Conservation (phyloP, 1,140 invertebrate genomes). For the Danaus plexippus region DNA sequence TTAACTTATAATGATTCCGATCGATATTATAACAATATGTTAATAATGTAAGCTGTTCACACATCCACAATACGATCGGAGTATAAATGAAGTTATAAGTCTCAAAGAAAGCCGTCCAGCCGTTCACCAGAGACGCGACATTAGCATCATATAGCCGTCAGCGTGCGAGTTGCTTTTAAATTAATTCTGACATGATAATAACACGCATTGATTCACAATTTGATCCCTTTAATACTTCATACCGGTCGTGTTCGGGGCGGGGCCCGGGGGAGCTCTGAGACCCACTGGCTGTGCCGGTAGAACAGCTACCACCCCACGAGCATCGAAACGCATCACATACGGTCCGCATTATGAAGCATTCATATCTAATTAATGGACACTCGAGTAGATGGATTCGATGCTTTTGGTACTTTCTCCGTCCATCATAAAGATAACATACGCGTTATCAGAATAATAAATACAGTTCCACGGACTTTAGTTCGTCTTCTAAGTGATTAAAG, state of each 20-base stretch:
- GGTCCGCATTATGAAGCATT: slow-evolving; percentile 62
- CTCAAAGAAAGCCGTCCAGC: slow-evolving; percentile 9
- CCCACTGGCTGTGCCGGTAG: too few relatives aligned
- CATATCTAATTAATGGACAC: slow-evolving; percentile 65
- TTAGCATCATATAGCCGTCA: slow-evolving; percentile 46
- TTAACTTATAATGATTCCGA: too few relatives aligned
- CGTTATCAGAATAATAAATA: too few relatives aligned
- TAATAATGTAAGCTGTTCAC: background rate
- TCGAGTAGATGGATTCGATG: slow-evolving; percentile 13
- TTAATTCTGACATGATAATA: slow-evolving; percentile 65
- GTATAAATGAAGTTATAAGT: background rate
- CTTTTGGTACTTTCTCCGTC: slow-evolving; percentile 29
- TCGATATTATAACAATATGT: background rate
- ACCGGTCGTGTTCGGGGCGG: slow-evolving; percentile 53
- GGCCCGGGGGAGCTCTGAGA: slow-evolving; percentile 14
- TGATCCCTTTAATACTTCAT: slow-evolving; percentile 58
- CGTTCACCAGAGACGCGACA: background rate
- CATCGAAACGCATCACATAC: slow-evolving; percentile 52
- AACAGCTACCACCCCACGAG: slow-evolving; percentile 31
- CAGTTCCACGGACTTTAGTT: too few relatives aligned
- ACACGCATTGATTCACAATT: slow-evolving; percentile 60
- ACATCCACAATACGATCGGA: background rate
- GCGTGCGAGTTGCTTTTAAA: slow-evolving; percentile 45
- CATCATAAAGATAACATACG: background rate
- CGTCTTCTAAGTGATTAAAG: too few relatives aligned